Evolutionary conservation across 2,113 vertebrate species (phyloP).

Genomic region (Dolichallabes microphthalmus): DNA sequence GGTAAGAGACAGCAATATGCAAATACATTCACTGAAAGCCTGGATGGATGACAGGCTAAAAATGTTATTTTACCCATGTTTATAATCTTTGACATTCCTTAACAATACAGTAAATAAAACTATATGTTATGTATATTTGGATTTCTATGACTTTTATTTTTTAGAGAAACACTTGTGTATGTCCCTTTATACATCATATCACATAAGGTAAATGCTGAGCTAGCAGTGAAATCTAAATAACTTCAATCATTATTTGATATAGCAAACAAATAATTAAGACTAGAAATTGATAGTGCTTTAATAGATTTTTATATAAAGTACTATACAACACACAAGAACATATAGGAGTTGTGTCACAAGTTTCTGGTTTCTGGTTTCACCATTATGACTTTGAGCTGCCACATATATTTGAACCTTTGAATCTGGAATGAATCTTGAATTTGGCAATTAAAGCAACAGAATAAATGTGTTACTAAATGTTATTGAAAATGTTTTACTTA

Average conservation of each 20-base stretch:
- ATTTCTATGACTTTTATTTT: not conserved
- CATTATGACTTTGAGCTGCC: not conserved
- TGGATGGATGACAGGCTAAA: conserved; percentile 6
- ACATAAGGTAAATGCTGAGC: not conserved
- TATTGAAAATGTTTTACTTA: not conserved
- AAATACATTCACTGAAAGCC: conserved; percentile 13
- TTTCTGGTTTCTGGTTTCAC: not conserved
- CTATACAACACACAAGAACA: not conserved
- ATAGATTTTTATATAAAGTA: not conserved
- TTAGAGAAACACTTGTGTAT: not conserved
- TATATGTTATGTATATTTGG: not conserved
- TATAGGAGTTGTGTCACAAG: not conserved
- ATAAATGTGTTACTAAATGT: not conserved
- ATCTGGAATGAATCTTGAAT: too few relatives aligned
- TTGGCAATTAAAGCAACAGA: not conserved
- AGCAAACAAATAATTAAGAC: not conserved
- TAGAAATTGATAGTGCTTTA: not conserved
- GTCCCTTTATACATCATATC: not conserved
- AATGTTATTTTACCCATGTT: not conserved
- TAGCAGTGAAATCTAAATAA: not conserved
- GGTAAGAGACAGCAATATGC: not conserved
- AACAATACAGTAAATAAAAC: not conserved
- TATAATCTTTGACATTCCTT: not conserved
- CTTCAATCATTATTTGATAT: not conserved
- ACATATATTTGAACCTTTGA: not conserved